phyloP scores from a whole-genome alignment of 2,888 invertebrate genomes.

The Cyrtodaria siliqua region DNA sequence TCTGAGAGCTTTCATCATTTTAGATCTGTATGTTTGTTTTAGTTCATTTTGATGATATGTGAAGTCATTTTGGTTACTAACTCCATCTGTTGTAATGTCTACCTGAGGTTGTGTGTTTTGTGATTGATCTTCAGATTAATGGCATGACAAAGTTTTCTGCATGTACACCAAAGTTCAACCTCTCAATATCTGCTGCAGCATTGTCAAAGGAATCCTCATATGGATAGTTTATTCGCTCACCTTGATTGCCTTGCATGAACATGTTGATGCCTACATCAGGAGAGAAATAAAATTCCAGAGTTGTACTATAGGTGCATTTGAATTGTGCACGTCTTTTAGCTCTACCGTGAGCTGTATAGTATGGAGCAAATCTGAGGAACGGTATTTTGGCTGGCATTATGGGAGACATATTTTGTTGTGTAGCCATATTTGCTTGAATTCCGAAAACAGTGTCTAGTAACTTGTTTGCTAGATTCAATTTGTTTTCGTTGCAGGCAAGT shows the following conservation, averaged over 20 bases:
- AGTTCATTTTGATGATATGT: too few species aligned
- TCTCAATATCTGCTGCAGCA: background rate
- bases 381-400: background rate
- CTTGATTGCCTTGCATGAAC: conserved; percentile 8
- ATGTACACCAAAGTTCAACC: conserved; percentile 10
- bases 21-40: too few species aligned
- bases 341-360: conserved; percentile 9
- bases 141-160: conserved; percentile 23
- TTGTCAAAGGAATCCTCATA: conserved; percentile 8
- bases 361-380: conserved; percentile 8
- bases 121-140: too few species aligned
- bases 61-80: too few species aligned
- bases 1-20: too few species aligned
- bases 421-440: conserved; percentile 25
- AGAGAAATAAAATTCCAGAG: conserved; percentile 9
- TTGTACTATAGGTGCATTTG: conserved; percentile 21
- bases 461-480: conserved; percentile 4
- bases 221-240: background rate
- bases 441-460: conserved; percentile 13
- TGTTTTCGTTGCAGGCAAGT: background rate
- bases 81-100: too few species aligned
- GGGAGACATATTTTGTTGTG: conserved; percentile 11
- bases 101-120: too few species aligned
- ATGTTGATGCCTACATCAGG: conserved; percentile 6
- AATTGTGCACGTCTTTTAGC: conserved; percentile 17